Evolutionary conservation across 2,113 vertebrate genomes (phyloP).

Genomic region (Perognathus longimembris): DNA sequence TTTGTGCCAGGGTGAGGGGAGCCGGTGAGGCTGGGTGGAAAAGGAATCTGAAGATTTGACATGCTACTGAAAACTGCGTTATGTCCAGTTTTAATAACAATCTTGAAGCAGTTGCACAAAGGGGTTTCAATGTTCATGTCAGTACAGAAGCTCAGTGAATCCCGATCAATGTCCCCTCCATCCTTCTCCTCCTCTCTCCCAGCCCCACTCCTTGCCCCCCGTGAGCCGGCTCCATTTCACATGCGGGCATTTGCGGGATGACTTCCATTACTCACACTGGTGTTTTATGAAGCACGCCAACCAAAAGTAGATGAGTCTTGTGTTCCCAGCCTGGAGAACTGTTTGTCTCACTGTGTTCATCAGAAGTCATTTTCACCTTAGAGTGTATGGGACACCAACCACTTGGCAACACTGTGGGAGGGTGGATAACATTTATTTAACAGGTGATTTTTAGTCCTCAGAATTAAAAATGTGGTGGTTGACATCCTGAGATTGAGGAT

Average conservation of each 20-base stretch:
- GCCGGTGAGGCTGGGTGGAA: neutral
- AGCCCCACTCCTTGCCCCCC: no score
- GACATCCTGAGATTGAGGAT: neutral
- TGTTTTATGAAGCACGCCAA: constrained; percentile 51
- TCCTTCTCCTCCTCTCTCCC: no score
- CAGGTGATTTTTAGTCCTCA: neutral
- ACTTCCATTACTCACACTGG: constrained; percentile 39
- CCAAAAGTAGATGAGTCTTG: constrained; percentile 10
- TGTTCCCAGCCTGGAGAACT: constrained; percentile 2
- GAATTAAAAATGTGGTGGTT: neutral
- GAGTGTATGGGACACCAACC: constrained; percentile 1
- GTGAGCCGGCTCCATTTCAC: no score
- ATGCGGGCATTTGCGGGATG: no score
- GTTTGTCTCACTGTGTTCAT: constrained; percentile 56
- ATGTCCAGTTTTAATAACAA: no score
- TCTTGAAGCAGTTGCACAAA: no score
- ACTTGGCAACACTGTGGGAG: constrained; percentile 31
- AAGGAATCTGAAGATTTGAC: no score
- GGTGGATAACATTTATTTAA: neutral
- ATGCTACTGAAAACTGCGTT: constrained; percentile 2
- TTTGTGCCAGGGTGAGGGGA: neutral
- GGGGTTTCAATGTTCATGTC: no score
- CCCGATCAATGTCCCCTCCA: no score
- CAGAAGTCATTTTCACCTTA: constrained; percentile 55
- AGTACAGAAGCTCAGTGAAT: no score